A percentile compares a stretch with the other conserved stretches of the same genome.
phyloP scores from a whole-genome alignment of 1,140 invertebrate genomes.

The Neotoxoptera formosana region DNA sequence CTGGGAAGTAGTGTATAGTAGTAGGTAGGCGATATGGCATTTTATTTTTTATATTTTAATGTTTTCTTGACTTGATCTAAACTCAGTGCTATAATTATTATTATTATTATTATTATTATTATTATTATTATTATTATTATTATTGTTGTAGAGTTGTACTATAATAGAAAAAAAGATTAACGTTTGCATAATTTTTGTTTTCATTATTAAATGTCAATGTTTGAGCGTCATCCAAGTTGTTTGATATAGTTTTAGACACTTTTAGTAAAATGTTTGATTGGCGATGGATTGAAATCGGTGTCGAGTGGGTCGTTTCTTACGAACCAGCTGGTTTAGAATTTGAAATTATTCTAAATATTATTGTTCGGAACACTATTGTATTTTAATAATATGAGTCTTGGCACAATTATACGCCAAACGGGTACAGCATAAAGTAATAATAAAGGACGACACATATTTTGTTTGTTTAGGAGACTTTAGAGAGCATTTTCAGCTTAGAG shows the following conservation, averaged over 20 bases:
- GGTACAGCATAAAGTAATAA: neutral
- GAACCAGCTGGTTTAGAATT: neutral
- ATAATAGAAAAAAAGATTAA: no score
- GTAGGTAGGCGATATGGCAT: neutral
- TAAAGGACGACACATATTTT: neutral
- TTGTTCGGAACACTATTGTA: neutral
- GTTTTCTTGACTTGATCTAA: neutral
- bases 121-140: no score
- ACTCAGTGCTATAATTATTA: neutral
- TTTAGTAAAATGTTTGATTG: neutral
- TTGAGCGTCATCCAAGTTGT: neutral
- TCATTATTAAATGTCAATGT: neutral
- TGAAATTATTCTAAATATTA: neutral
- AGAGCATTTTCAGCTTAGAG: neutral
- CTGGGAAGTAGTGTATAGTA: neutral
- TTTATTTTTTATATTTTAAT: neutral
- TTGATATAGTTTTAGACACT: neutral
- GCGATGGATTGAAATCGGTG: neutral
- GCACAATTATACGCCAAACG: neutral
- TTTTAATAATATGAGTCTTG: no score
- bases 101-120: no score
- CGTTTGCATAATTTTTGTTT: neutral
- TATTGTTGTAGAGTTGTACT: neutral
- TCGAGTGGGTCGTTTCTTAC: neutral
- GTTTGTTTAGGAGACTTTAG: neutral